Base-by-base conservation (phyloP, 2,888 invertebrate genomes). In the Hymenopus coronatus region DNA sequence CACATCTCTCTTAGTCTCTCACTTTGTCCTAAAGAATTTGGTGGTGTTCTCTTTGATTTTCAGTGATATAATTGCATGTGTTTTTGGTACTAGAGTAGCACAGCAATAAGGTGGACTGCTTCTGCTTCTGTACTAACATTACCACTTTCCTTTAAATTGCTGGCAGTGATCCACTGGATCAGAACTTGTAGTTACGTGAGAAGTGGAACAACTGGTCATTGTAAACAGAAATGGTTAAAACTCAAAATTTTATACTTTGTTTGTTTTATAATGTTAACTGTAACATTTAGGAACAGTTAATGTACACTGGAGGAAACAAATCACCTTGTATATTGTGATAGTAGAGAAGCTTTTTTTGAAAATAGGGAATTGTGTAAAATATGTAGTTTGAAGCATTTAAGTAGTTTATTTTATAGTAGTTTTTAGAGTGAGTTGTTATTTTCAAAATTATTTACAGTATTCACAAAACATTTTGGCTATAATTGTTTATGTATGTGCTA, bases 141-240 rank as follows among this genome's bases (percentile, higher is more conserved):
- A 70, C 30, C 87, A 82, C 87, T 87, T 81, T 81, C 87, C 82
- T 87, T 28, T 82, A 54, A 82, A 82, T 87, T 81, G 82, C 84
- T 87, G 33, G 87, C 87, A 87, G n/a, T 33, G 81, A 87, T 27
- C n/a, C 87, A 82, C 81, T 87, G 87, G 81, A 28, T 87, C 8
- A 33, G 81, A 87, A 27, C 81, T 33, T 89, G 86, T 84, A 89
- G 89, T 88, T 85, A 82, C 83, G 46, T 89, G 81, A 85, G 82
- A 54, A 84, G 82, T 88, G 89, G 89, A 81, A 89, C 14, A 30
- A 85, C 88, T 89, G 88, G 85, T 89, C 87, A 85, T 27, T 40
- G 4, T 4, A 8, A 27, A 28, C 14, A n/a, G 15, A 14, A 25
- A 83, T 20, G 28, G n/a, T 83, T 28, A 4, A 28, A 83, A 28